Evolutionary conservation across 2,113 vertebrate genomes (phyloP).

Genomic region (Peromyscus californicus): DNA sequence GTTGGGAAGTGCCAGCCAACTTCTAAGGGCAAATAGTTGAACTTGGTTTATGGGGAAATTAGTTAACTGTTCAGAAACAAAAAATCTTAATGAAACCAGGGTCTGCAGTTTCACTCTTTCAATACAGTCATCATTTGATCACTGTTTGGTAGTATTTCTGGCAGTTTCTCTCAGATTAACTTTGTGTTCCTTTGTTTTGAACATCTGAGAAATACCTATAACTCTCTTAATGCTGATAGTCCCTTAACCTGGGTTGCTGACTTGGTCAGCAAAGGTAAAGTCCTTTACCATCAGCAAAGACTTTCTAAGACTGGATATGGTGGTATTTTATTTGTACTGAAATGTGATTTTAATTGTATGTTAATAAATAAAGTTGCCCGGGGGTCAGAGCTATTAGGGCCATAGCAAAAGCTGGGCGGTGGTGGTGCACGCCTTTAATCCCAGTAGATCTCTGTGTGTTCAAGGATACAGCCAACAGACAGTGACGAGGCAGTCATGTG

Average conservation of each 20-base stretch:
- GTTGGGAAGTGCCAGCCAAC: slow-evolving; percentile 96
- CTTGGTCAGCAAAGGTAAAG: slow-evolving; percentile 86
- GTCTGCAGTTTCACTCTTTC: slow-evolving; percentile 95
- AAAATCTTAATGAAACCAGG: slow-evolving; percentile 96
- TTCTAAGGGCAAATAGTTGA: slow-evolving; percentile 90
- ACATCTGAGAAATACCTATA: slow-evolving; percentile 96
- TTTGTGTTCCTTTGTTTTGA: slow-evolving; percentile 93
- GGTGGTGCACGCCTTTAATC: too few species aligned
- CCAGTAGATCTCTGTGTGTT: too few species aligned
- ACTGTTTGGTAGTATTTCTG: slow-evolving; percentile 91
- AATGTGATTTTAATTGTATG: too few species aligned
- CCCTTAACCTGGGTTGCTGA: slow-evolving; percentile 96
- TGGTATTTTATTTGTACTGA: too few species aligned
- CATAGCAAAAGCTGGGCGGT: too few species aligned
- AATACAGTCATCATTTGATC: slow-evolving; percentile 93
- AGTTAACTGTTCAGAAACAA: slow-evolving; percentile 94
- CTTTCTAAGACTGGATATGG: slow-evolving; percentile 93
- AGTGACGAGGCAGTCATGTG: too few species aligned
- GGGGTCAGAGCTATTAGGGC: too few species aligned
- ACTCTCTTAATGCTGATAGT: slow-evolving; percentile 98
- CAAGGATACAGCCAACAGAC: too few species aligned
- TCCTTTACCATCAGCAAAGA: slow-evolving; percentile 89
- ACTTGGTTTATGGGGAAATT: slow-evolving; percentile 94
- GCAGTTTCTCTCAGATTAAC: slow-evolving; percentile 94
- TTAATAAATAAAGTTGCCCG: too few species aligned